phyloP scores from a whole-genome alignment of 2,888 invertebrate species.

The Campoplex capitator region DNA sequence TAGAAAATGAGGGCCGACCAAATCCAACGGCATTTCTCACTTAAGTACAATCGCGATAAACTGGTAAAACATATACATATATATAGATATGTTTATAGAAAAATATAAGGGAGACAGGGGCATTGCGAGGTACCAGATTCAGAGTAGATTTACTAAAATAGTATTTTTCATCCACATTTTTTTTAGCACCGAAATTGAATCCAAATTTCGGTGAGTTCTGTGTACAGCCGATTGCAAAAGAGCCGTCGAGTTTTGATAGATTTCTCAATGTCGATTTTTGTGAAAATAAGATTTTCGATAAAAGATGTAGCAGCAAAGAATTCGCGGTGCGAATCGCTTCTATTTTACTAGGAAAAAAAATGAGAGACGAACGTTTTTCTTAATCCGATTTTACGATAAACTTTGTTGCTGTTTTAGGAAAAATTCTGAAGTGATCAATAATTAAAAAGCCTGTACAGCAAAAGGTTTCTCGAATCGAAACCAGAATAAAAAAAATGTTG shows the following conservation, averaged over 20 bases:
- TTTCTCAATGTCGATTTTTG: background rate
- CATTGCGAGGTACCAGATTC: background rate
- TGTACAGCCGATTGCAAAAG: background rate
- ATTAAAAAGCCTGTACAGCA: background rate
- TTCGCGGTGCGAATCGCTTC: too few relatives aligned
- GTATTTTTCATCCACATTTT: background rate
- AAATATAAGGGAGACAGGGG: too few relatives aligned
- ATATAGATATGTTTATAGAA: background rate
- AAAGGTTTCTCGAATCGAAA: background rate
- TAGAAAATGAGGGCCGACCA: conserved; percentile 17
- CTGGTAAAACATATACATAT: background rate
- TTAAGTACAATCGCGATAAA: conserved; percentile 27
- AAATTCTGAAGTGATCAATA: background rate
- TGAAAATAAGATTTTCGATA: too few relatives aligned
- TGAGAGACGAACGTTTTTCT: background rate
- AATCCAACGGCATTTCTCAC: conserved; percentile 28
- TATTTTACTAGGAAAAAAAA: background rate
- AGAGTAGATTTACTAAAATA: background rate
- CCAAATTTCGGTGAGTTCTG: background rate
- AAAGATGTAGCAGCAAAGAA: too few relatives aligned
- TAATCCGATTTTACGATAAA: background rate
- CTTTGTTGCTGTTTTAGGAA: background rate
- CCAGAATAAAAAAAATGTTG: background rate
- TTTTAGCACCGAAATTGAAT: background rate
- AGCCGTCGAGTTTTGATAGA: background rate